Evolutionary conservation across 2,113 vertebrate species (phyloP), one percentile per base, ranked within the genome.

Genomic region (Eonycteris spelaea): DNA sequence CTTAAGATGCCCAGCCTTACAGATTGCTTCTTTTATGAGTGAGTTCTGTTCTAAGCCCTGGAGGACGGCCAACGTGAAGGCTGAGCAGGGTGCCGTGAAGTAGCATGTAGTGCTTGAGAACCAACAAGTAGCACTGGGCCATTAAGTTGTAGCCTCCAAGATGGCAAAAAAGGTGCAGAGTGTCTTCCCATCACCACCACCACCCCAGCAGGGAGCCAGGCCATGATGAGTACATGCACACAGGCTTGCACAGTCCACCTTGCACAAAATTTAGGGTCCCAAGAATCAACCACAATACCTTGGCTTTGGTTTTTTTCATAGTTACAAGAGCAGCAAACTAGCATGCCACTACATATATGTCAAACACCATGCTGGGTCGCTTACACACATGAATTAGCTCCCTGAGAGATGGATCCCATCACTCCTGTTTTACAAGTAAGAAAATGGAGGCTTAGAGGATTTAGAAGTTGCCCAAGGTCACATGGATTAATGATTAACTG

Each of bases 61-160:
- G 84, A 83, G 40, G 40, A 85, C 65, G 12, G 40, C 9, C 43
- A 14, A 14, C 0, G 2, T 43, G 38, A 80, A 86, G 59, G 26
- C 26, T 57, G n/a, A 73, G 40, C 53, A 48, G 10, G 7, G n/a
- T 70, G 45, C 33, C 21, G 0, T 7, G 19, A 40, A 21, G 33
- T 0, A 48, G 30, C 43, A 30, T 0, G 0, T 4, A 2, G 1
- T 30, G 30, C 35, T 45, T 89, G 14, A 40, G 7, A 15, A 38
- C 24, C 28, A 51, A n/a, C 1, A 51, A 51, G 63, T 8, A 28
- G 67, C 4, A 7, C 2, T 38, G 33, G 26, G 30, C 4, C 3
- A 6, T 4, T 33, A 53, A 63, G 59, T 22, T 70, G 2, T 87
- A 61, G 63, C 45, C 3, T 80, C 22, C 48, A 16, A 22, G 33